Evolutionary conservation across 1,140 invertebrate genomes (phyloP).

Genomic region (Megalopta genalis): DNA sequence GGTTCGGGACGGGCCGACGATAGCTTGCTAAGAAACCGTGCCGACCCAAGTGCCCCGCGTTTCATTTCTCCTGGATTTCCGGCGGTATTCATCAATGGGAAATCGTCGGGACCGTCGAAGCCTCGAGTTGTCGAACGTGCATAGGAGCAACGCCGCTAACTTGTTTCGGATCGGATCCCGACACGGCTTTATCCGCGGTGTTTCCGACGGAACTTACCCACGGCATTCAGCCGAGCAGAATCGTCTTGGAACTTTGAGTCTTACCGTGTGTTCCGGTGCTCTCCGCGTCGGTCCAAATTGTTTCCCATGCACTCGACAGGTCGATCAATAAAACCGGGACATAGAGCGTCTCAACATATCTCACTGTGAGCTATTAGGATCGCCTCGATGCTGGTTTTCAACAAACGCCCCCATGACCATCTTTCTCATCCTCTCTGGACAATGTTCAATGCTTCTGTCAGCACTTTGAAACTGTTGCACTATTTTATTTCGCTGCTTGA

Average conservation of each 20-base stretch:
- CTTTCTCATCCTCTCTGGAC: background rate
- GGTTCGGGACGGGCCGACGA: too few relatives aligned
- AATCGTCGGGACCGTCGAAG: background rate
- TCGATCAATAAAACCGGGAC: background rate
- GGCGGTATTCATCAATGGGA: background rate
- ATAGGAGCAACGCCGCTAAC: too few relatives aligned
- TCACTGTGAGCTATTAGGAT: background rate
- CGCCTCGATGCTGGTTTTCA: constrained; percentile 17
- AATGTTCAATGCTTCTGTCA: background rate
- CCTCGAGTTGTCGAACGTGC: background rate
- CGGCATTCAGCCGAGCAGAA: background rate
- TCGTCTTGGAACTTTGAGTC: background rate
- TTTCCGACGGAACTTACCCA: background rate
- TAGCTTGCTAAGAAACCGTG: too few relatives aligned
- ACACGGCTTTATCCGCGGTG: background rate
- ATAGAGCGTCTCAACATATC: background rate
- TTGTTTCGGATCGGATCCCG: background rate
- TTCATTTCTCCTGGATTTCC: too few relatives aligned
- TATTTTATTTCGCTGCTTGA: too few relatives aligned
- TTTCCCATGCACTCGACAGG: constrained; percentile 1
- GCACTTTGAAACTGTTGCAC: too few relatives aligned
- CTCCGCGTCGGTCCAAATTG: background rate
- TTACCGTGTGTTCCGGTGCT: background rate
- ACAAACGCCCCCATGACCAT: background rate
- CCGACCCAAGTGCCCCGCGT: too few relatives aligned